Evolutionary conservation across 2,113 vertebrate species (phyloP).

Genomic region (Melospiza georgiana): DNA sequence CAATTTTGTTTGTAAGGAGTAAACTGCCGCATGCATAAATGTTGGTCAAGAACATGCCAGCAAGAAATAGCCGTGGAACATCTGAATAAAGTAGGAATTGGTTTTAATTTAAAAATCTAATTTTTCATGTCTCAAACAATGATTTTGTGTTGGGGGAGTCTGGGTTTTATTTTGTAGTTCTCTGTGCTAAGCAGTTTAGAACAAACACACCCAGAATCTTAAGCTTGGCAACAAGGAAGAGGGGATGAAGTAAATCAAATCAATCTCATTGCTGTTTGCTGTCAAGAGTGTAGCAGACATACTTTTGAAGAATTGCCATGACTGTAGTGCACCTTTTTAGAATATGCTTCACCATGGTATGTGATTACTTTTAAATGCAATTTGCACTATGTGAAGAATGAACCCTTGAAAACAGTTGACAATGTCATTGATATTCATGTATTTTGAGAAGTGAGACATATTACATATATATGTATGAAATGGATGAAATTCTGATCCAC

Average conservation of each 20-base stretch:
- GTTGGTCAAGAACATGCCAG: neutral
- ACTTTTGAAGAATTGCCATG: neutral
- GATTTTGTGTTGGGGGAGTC: neutral
- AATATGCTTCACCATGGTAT: neutral
- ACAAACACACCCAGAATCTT: neutral
- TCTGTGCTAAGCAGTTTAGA: neutral
- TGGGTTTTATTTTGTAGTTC: neutral
- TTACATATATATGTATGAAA: neutral
- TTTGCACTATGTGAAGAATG: neutral
- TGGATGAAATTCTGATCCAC: neutral
- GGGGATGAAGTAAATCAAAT: neutral
- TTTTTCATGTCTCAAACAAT: neutral
- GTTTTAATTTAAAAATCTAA: neutral
- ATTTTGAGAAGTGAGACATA: neutral
- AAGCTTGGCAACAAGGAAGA: neutral
- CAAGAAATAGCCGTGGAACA: neutral
- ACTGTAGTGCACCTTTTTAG: neutral
- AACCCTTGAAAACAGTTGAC: neutral
- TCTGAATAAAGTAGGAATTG: neutral
- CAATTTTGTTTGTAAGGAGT: neutral
- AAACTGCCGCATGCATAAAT: neutral
- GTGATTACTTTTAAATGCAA: neutral
- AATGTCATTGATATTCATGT: neutral
- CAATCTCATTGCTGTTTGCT: neutral
- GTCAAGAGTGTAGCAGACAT: neutral